Evolutionary conservation across 2,888 invertebrate species (phyloP).

Genomic region (Hyposoter dolosus): DNA sequence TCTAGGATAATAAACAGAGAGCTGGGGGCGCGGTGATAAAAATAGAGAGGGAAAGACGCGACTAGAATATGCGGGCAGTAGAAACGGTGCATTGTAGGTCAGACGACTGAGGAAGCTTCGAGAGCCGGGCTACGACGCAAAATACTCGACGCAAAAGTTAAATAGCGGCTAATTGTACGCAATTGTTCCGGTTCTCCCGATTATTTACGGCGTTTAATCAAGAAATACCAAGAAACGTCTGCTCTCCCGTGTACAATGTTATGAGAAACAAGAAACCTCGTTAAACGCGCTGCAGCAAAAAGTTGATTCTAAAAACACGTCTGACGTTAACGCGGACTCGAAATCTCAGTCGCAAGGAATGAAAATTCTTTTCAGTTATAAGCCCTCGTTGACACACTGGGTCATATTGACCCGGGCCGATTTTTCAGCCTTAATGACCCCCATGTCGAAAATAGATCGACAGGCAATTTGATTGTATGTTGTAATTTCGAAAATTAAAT

Average conservation of each 20-base stretch:
- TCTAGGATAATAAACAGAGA: neutral
- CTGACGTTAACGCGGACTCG: neutral
- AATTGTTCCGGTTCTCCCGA: constrained; percentile 31
- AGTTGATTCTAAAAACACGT: neutral
- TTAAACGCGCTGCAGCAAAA: neutral
- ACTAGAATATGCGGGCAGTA: neutral
- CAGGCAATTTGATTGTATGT: too few relatives aligned
- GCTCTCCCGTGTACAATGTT: neutral
- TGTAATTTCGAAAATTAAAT: too few relatives aligned
- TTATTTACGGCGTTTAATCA: constrained; percentile 47
- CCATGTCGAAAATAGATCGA: neutral
- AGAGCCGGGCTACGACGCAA: constrained; percentile 2
- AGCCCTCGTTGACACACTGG: neutral
- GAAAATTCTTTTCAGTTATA: neutral
- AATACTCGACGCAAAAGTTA: constrained; percentile 36
- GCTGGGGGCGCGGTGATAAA: neutral
- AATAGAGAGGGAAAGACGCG: neutral
- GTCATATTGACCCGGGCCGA: neutral
- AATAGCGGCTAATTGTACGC: constrained; percentile 50
- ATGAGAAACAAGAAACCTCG: neutral
- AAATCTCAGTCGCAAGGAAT: neutral
- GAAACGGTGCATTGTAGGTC: constrained; percentile 28
- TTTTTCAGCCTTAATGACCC: neutral
- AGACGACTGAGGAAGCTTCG: neutral
- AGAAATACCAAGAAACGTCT: constrained; percentile 28